Evolutionary conservation across 2,888 invertebrate genomes (phyloP), one percentile per base, ranked within the genome.

Genomic region (Ptychoptera albimana): DNA sequence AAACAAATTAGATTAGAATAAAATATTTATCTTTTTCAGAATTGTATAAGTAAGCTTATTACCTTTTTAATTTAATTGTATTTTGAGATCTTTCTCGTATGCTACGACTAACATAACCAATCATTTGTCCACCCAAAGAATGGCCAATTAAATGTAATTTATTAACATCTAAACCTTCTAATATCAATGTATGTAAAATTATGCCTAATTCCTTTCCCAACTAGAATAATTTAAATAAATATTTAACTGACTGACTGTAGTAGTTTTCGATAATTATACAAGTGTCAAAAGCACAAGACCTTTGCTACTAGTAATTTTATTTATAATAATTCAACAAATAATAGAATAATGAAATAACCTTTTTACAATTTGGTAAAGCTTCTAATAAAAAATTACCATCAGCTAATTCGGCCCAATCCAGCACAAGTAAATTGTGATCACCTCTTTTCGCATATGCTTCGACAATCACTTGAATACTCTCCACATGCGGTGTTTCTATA

Each of bases 401-500:
- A 3, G 64, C 64, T 44, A 64, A 48, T 40, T 61, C 59, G 4
- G 58, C 57, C 65, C 65, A 64, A 45, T 64, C 61, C 35, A 64
- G 45, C 0, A 64, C 52, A 41, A 64, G 54, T 2, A 64, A 50
- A 50, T 64, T 64, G 6, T 58, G 54, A 48, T 64, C 60, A 2
- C 46, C 50, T 2, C 62, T 55, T 40, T 58, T 52, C 30, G 61
- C 47, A 49, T 65, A 65, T 2, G 64, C 61, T 45, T 62, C 57
- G 2, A 60, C 61, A 14, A 65, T 58, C 2, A 64, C 61, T 62
- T 69, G 68, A 50, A 75, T 64, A 54, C 75, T 75, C 55, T 75
- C 72, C 42, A 72, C 70, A 45, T 69, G 64, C 1, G 73, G 68
- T 34, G 70, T 65, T 54, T 75, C 75, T 49, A 73, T 65, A 53